These are phyloP conservation scores for Nothocercus nigrocapillus DNA, from an alignment of 2,113 vertebrate species.

Conservation along the genomic window DNA sequence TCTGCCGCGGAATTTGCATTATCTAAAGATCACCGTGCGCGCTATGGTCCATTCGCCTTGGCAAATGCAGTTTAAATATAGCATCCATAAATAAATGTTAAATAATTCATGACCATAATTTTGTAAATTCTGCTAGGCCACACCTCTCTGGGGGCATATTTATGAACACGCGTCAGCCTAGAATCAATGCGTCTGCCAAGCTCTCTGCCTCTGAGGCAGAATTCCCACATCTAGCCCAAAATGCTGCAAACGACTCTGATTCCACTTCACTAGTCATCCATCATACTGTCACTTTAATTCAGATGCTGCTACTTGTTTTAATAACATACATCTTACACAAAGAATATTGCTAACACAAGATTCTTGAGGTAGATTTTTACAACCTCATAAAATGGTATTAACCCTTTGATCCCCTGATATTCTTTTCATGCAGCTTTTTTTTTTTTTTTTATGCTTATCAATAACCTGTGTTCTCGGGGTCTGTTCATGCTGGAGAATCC, in stretches of 20 bases:
- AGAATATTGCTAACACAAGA: slow-evolving; percentile 88
- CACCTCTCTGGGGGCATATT: slow-evolving; percentile 90
- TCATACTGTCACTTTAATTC: slow-evolving; percentile 96
- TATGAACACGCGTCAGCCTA: slow-evolving; percentile 81
- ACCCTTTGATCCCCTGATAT: slow-evolving; percentile 82
- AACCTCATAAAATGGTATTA: slow-evolving; percentile 88
- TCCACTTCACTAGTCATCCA: slow-evolving; percentile 87
- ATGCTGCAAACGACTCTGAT: slow-evolving; percentile 83
- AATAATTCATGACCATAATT: slow-evolving; percentile 97
- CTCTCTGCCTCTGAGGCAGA: slow-evolving; percentile 82
- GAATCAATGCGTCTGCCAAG: slow-evolving; percentile 89
- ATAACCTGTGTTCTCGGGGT: slow-evolving; percentile 75
- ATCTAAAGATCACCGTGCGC: slow-evolving; percentile 72
- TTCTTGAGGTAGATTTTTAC: slow-evolving; percentile 85
- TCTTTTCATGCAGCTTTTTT: slow-evolving; percentile 65
- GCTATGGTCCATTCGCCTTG: slow-evolving; percentile 75
- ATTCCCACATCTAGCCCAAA: slow-evolving; percentile 85
- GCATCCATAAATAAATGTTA: slow-evolving; percentile 87
- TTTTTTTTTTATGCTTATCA: slow-evolving; percentile 78
- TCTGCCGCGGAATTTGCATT: slow-evolving; percentile 71
- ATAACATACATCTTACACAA: slow-evolving; percentile 92
- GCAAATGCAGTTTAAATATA: slow-evolving; percentile 83
- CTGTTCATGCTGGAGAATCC: slow-evolving; percentile 62
- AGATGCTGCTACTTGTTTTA: slow-evolving; percentile 95
- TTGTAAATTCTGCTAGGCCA: slow-evolving; percentile 83